Evolutionary conservation across 2,113 vertebrate genomes (phyloP).

Genomic region (Phylloscopus trochilus): DNA sequence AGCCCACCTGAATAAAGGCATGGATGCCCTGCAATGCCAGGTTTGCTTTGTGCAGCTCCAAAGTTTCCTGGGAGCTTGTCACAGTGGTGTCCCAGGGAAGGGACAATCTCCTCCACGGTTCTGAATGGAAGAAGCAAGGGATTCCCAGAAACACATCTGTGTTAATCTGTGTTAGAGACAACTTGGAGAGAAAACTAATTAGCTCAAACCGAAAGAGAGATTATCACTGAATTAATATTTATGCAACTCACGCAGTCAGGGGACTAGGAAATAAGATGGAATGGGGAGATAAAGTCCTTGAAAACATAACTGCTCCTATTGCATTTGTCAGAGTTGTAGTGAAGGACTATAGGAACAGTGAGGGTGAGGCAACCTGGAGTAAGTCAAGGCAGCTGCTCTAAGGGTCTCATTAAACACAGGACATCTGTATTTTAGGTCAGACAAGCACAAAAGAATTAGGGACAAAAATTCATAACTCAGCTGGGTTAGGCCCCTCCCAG

Average conservation of each 20-base stretch:
- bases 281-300: neutral
- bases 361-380: neutral
- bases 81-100: neutral
- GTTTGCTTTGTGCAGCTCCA: neutral
- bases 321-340: neutral
- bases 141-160: neutral
- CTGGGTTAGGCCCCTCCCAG: neutral
- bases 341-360: neutral
- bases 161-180: neutral
- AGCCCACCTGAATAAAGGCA: neutral
- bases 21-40: neutral
- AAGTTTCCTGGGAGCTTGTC: neutral
- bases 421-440: neutral
- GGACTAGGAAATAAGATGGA: neutral
- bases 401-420: neutral
- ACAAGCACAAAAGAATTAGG: neutral
- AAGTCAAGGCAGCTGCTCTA: neutral
- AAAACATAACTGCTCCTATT: neutral
- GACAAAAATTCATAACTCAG: neutral
- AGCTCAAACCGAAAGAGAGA: neutral
- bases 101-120: rapidly evolving
- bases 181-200: neutral
- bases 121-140: neutral
- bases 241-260: neutral
- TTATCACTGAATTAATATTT: neutral